Base-by-base conservation (phyloP, 2,888 invertebrate species). In the Drosophila gaucha region DNA sequence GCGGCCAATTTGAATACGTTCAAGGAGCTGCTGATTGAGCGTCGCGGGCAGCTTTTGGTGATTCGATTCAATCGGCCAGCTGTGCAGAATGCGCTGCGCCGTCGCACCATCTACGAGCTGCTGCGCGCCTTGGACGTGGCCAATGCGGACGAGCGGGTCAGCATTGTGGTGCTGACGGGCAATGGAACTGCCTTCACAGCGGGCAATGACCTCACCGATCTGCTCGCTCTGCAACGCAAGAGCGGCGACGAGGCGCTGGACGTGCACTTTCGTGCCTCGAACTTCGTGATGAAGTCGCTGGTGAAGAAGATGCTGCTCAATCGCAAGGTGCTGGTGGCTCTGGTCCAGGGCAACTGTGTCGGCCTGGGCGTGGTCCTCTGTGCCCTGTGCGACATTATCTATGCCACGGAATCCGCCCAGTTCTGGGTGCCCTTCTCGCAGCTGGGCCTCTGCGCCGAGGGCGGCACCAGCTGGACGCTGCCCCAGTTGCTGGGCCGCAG, bases 341-440 rank as follows among this genome's bases (percentile, higher is more conserved):
- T 98, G 49, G 95, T 99, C 0, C 98, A 99, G 93, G 99, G 99
- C 6, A 97, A 97, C 47, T 97, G 98, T 20, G 94, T 98, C 68
- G 99, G 99, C 14, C 95, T 99, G 76, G 90, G 90, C 10, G 86
- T 90, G 10, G 98, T 98, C 0, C 94, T 96, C 8, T 92, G 97
- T 47, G 95, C 95, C 0, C 93, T 98, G 1, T 98, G 95, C 93
- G 99, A 99, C 93, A 93, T 96, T 57, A 95, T 98, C 8, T 97
- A 96, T 92, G 96, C 97, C 46, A 94, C 95, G 16, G 96, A 97
- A 78, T 94, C 93, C 90, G 96, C 98, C 1, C 96, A 95, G 64
- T 97, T 99, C 91, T 93, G 95, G 74, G 96, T 97, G 18, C 98
- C 99, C n/a, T 98, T 99, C 91, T 94, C 96, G 9, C 93, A 94